Base-by-base conservation (phyloP, 2,113 vertebrate genomes). In the Pontoporia blainvillei region DNA sequence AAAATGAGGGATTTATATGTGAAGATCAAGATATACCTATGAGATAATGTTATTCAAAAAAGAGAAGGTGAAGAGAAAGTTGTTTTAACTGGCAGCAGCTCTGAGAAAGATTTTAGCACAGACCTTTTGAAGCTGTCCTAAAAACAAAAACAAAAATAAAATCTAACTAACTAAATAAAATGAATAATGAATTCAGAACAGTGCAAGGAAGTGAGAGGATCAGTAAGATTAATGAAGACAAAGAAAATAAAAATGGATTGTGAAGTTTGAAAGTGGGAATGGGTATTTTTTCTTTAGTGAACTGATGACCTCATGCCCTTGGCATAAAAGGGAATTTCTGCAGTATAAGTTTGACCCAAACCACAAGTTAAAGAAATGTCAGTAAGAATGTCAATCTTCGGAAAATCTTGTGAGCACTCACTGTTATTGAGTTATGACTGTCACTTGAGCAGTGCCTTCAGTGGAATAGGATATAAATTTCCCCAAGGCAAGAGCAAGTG, bases 401-500 rank as follows among this genome's bases (percentile, higher is more conserved):
- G 95, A 75, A 94, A 86, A 36, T 88, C 93, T 94, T 81, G 46
- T 89, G 94, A 91, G 69, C 78, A 52, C n/a, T 49, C 78, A 57
- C n/a, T 49, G 0, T 94, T 82, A 49, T 8, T 96, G 96, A 97
- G 93, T 98, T 97, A 97, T 84, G 93, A 66, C 83, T 91, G 78
- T 94, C 94, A 72, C 95, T 92, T 62, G 91, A 87, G 73, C 96
- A 36, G n/a, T 34, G 86, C 94, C 91, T 98, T 94, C 69, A 20
- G 23, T 61, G 69, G 73, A 93, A 94, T 27, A 91, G 78, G 86
- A 87, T 78, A 93, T 95, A 96, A 97, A 98, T 96, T 95, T 97
- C 84, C 90, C 86, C 2, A 27, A 81, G 83, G 94, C 69, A 52
- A 92, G 75, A 92, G 82, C 23, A 11, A 86, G 89, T 44, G 44